These are phyloP conservation scores for Dendrolimus punctatus DNA, from an alignment of 1,140 invertebrate genomes.

Conservation along the genomic window DNA sequence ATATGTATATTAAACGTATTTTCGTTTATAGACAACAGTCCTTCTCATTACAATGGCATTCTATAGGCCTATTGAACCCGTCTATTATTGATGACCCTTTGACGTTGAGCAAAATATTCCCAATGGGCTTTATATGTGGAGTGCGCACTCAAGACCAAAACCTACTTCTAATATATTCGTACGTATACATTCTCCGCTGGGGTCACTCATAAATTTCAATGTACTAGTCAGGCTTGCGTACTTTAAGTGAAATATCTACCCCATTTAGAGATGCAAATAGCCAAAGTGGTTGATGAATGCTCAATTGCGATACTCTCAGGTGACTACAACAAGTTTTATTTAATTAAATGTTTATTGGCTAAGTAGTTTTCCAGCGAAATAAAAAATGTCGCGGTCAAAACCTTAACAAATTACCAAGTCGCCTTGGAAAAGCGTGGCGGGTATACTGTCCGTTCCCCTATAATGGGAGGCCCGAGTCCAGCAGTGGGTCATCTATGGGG, in stretches of 20 bases:
- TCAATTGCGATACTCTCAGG: constrained; percentile 27
- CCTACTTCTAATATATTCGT: constrained; percentile 13
- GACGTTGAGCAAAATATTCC: constrained; percentile 11
- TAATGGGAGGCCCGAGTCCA: too few relatives aligned
- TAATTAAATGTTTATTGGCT: too few relatives aligned
- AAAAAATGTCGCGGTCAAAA: too few relatives aligned
- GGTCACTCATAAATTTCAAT: constrained; percentile 49
- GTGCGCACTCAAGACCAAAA: constrained; percentile 26
- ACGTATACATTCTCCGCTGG: constrained; percentile 28
- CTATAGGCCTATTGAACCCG: too few relatives aligned
- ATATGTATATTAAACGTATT: background rate
- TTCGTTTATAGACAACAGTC: too few relatives aligned
- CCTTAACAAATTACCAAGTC: too few relatives aligned
- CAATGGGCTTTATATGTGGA: constrained; percentile 33
- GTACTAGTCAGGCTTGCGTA: constrained; percentile 41
- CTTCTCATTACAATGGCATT: too few relatives aligned
- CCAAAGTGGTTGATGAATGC: constrained; percentile 37
- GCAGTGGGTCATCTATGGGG: too few relatives aligned
- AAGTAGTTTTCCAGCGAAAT: too few relatives aligned
- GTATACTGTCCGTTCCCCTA: too few relatives aligned
- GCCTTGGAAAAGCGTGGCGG: too few relatives aligned
- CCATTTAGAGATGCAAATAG: constrained; percentile 41
- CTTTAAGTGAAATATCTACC: constrained; percentile 48
- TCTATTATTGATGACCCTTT: too few relatives aligned
- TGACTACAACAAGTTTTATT: constrained; percentile 13